phyloP scores from a whole-genome alignment of 1,140 invertebrate genomes.

The Drosophila subobscura region DNA sequence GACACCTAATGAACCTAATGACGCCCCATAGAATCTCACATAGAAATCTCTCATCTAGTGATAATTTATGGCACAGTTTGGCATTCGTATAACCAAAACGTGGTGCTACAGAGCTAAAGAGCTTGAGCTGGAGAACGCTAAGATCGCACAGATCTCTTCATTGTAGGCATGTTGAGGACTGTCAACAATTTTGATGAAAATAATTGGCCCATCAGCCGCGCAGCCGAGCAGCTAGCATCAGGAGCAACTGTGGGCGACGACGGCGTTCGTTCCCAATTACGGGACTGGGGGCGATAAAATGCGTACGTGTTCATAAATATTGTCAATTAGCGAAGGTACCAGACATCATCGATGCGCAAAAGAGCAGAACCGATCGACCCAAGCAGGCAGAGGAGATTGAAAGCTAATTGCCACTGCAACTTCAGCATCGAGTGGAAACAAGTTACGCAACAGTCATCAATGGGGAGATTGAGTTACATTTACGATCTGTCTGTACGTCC shows the following conservation, averaged over 20 bases:
- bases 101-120: constrained; percentile 8
- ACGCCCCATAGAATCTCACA: constrained; percentile 22
- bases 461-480: constrained; percentile 81
- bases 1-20: constrained; percentile 1
- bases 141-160: constrained; percentile 55
- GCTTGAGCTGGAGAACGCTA: constrained; percentile 20
- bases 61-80: constrained; percentile 68
- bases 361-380: constrained; percentile 20
- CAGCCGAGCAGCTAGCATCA: constrained; percentile 7
- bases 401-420: constrained; percentile 26
- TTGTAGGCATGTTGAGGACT: constrained; percentile 67
- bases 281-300: constrained; percentile 73
- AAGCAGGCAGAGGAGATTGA: constrained; percentile 61
- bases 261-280: constrained; percentile 57
- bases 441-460: constrained; percentile 78
- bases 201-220: constrained; percentile 64
- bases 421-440: constrained; percentile 49
- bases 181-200: constrained; percentile 81
- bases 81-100: constrained; percentile 76
- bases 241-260: constrained; percentile 45
- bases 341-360: constrained; percentile 51
- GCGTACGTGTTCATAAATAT: constrained; percentile 83
- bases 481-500: constrained; percentile 51
- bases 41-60: constrained; percentile 54
- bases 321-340: constrained; percentile 73